A percentile compares a stretch with the other conserved stretches of the same genome.
phyloP scores from a whole-genome alignment of 2,113 vertebrate species.

The Ammodytes dubius region DNA sequence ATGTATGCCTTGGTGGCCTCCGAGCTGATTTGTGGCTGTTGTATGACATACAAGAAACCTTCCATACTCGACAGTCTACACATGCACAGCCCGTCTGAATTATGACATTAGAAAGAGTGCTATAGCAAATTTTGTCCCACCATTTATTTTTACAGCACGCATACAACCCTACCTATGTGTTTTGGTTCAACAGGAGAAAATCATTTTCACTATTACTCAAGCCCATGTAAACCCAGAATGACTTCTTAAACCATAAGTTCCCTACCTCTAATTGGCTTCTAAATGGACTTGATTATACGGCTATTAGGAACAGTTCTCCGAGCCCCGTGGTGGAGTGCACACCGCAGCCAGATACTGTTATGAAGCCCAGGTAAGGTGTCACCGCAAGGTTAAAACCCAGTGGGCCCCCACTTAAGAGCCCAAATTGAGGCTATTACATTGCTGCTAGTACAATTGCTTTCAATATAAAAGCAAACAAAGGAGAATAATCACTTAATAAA shows the following conservation, averaged over 20 bases:
- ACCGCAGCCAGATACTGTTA: conserved; percentile 53
- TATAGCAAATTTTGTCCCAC: conserved; percentile 24
- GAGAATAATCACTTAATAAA: conserved; percentile 59
- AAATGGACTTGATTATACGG: conserved; percentile 80
- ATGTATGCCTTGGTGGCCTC: conserved; percentile 62
- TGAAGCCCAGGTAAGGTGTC: conserved; percentile 76
- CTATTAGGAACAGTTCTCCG: conserved; percentile 63
- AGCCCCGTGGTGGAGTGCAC: conserved; percentile 29
- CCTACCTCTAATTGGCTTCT: conserved; percentile 75
- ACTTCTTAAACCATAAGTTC: conserved; percentile 69
- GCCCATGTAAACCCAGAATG: conserved; percentile 47
- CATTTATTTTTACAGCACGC: neutral
- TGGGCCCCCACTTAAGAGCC: conserved; percentile 45
- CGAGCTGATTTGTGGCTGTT: conserved; percentile 54
- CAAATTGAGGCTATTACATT: conserved; percentile 66
- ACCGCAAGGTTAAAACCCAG: conserved; percentile 56
- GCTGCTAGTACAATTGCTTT: conserved; percentile 49
- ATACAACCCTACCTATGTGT: neutral
- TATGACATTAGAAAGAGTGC: conserved; percentile 10
- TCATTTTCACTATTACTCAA: conserved; percentile 25
- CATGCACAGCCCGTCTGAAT: conserved; percentile 32
- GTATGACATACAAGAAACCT: conserved; percentile 54
- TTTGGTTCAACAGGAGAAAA: conserved; percentile 20
- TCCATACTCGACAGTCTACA: conserved; percentile 18
- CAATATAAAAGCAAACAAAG: conserved; percentile 50